Percentiles rank a stretch among this genome's conserved stretches.
phyloP scores from a whole-genome alignment of 2,113 vertebrate species.

The Oenanthe oenanthe region DNA sequence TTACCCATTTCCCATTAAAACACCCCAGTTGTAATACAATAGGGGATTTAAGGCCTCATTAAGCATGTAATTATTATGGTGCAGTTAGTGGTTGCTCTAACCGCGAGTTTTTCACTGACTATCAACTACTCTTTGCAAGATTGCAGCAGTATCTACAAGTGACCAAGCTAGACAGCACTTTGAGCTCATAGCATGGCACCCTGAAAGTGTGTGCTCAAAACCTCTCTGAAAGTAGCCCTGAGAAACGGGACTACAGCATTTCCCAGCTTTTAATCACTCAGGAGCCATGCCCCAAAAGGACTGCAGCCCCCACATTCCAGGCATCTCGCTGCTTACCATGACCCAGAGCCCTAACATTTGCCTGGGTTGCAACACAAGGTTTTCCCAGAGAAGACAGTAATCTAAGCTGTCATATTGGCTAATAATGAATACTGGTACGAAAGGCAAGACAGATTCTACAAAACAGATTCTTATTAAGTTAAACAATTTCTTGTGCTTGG shows the following conservation, averaged over 20 bases:
- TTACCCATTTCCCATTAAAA: not conserved
- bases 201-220: not conserved
- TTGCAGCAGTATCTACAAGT: not conserved
- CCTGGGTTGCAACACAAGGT: not conserved
- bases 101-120: rapidly evolving
- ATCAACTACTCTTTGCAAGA: not conserved
- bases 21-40: not conserved
- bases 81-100: not conserved
- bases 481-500: not conserved
- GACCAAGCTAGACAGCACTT: not conserved
- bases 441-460: not conserved
- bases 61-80: not conserved
- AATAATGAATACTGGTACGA: not conserved
- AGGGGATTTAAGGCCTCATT: not conserved
- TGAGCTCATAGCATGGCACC: not conserved
- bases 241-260: not conserved
- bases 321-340: not conserved
- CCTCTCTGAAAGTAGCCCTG: not conserved
- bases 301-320: rapidly evolving
- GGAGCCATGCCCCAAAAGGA: not conserved
- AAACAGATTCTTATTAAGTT: not conserved
- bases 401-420: not conserved
- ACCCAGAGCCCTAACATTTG: not conserved
- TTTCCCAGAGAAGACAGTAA: not conserved
- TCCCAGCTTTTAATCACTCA: not conserved